Base-by-base conservation (phyloP, 2,797 vertebrate species). In the Chelon labrosus region DNA sequence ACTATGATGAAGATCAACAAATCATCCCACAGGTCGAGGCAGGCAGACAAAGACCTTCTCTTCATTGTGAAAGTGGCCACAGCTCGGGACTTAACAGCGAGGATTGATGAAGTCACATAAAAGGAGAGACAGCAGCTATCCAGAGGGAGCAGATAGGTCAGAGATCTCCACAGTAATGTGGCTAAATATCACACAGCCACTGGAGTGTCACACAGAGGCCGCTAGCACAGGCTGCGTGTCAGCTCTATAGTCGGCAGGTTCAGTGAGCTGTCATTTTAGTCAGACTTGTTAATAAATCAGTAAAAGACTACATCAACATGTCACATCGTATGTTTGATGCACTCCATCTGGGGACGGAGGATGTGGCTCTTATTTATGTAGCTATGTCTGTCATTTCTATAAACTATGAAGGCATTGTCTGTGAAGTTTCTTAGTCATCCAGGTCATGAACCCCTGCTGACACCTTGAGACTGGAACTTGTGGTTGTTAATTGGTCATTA, bases 21-120 rank as follows among this genome's bases (percentile, higher is more conserved):
- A 84, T 88, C 72, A 84, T 82, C 70, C 70, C 68, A 31, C 47
- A 31, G 64, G 77, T 77, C 71, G 57, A 1, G 66, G 57, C 20
- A 8, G 56, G 53, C 60, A 63, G 73, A 60, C 46, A 65, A 66
- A 85, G 65, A 66, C 55, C 70, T 47, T 63, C 54, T 70, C 79
- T 75, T 79, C 51, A 41, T 37, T 39, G 75, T 39, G 65, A 55
- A 72, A 79, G 74, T n/a, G 75, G 71, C 75, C 75, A 68, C 80
- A 56, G 73, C 67, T 68, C 22, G 35, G 69, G 72, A 66, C 54
- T 71, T 84, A 74, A 79, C 65, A 47, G 64, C 31, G 11, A 65
- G 62, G 83, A 86, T 73, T 83, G 88, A 90, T 86, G 83, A 85
- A 82, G 81, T 78, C 54, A 1, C 79, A 82, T 82, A 71, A 86